Percentiles rank a stretch among this genome's conserved stretches.
phyloP scores from a whole-genome alignment of 2,888 invertebrate genomes.

The Plemyria rubiginata region DNA sequence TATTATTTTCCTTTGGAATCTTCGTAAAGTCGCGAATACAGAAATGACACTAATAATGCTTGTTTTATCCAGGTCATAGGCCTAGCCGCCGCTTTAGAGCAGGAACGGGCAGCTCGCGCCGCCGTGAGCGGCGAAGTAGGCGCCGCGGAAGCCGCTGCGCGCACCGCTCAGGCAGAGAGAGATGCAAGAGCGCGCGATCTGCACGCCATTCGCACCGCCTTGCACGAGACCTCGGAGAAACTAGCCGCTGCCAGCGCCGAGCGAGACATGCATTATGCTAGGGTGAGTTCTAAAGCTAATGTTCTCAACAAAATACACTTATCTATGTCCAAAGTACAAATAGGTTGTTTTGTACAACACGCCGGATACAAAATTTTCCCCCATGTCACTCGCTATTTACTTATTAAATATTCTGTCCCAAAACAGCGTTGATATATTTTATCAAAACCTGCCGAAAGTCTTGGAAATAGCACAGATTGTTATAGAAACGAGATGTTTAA shows the following conservation, averaged over 20 bases:
- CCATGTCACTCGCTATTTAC: too few relatives aligned
- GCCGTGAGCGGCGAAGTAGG: conserved; percentile 92
- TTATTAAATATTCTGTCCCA: too few relatives aligned
- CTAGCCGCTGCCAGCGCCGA: conserved; percentile 76
- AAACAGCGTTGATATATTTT: too few relatives aligned
- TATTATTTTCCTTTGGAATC: neutral
- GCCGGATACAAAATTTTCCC: too few relatives aligned
- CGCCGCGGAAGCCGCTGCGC: conserved; percentile 74
- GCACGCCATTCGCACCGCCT: conserved; percentile 66
- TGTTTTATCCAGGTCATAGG: conserved; percentile 85
- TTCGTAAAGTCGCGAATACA: neutral
- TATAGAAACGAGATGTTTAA: too few relatives aligned
- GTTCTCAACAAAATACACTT: too few relatives aligned
- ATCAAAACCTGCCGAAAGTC: too few relatives aligned
- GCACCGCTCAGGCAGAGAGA: conserved; percentile 79
- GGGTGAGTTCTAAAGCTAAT: conserved; percentile 57
- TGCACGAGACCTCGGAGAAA: conserved; percentile 75
- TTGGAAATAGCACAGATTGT: too few relatives aligned
- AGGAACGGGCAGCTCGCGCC: conserved; percentile 94
- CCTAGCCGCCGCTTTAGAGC: conserved; percentile 94
- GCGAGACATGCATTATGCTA: conserved; percentile 73
- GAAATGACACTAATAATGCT: neutral
- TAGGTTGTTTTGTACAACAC: too few relatives aligned
- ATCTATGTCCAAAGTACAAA: too few relatives aligned
- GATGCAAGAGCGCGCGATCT: conserved; percentile 74